A percentile compares a stretch with the other conserved stretches of the same genome.
Evolutionary conservation across 2,113 vertebrate species (phyloP).

Genomic region (Neoarius graeffei): DNA sequence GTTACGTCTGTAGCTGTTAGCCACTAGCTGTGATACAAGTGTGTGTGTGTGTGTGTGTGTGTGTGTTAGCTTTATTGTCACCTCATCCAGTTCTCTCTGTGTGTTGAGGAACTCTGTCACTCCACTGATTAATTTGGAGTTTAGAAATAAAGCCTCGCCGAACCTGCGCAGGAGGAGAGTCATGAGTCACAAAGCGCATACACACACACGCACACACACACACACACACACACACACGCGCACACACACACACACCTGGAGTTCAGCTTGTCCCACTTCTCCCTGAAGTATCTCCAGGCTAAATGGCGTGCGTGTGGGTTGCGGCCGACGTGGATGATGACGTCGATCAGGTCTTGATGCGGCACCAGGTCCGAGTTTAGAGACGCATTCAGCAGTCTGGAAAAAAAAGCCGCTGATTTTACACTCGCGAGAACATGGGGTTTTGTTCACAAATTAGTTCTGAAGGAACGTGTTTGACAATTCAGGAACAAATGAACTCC

Average conservation of each 20-base stretch:
- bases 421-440: background rate
- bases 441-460: background rate
- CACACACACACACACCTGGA: constrained; percentile 76
- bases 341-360: constrained; percentile 95
- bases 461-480: background rate
- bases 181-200: background rate
- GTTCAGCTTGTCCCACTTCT: constrained; percentile 94
- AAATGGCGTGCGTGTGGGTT: constrained; percentile 93
- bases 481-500: background rate
- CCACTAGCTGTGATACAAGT: background rate
- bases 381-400: constrained; percentile 91
- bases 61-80: constrained; percentile 61
- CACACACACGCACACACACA: constrained; percentile 19
- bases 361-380: constrained; percentile 92
- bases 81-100: constrained; percentile 88
- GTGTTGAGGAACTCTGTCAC: constrained; percentile 98
- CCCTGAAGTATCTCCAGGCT: constrained; percentile 94
- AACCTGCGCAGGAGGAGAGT: constrained; percentile 74
- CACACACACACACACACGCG: constrained; percentile 24
- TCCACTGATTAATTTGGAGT: constrained; percentile 93
- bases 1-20: background rate
- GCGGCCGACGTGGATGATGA: constrained; percentile 92
- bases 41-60: background rate
- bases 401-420: constrained; percentile 12
- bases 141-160: constrained; percentile 98